A percentile compares a stretch with the other conserved stretches of the same genome.
phyloP scores from a whole-genome alignment of 30 jellyfish, hydroid and myxozoan species.

The Chironex yamaguchii region DNA sequence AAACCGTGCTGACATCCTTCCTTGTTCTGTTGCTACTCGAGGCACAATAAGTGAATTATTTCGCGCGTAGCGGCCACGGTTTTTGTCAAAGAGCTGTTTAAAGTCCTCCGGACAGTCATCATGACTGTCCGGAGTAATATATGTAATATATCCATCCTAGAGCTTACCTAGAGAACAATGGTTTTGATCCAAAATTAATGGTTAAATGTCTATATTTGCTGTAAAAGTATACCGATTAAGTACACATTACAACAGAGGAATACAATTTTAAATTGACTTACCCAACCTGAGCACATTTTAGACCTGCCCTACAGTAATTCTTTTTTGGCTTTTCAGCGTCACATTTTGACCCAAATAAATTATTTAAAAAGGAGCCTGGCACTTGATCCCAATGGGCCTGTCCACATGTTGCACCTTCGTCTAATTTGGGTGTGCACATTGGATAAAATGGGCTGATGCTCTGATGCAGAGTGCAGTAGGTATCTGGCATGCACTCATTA shows the following conservation, averaged over 20 bases:
- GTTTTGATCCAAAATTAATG: too few relatives aligned
- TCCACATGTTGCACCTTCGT: slow-evolving; percentile 83
- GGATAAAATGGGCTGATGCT: slow-evolving; percentile 53
- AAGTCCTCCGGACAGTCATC: slow-evolving; percentile 28
- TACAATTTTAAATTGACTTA: slow-evolving; percentile 22
- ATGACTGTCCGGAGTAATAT: too few relatives aligned
- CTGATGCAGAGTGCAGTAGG: slow-evolving; percentile 54
- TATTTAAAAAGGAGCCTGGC: slow-evolving; percentile 40
- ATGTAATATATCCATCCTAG: too few relatives aligned
- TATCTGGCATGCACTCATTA: slow-evolving; percentile 59
- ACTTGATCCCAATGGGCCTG: slow-evolving; percentile 3
- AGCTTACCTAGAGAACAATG: too few relatives aligned
- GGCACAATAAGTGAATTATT: slow-evolving; percentile 29
- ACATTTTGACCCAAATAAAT: slow-evolving; percentile 36
- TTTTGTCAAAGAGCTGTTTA: slow-evolving; percentile 21
- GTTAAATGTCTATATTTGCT: too few relatives aligned
- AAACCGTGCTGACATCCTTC: too few relatives aligned
- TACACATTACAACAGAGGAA: too few relatives aligned
- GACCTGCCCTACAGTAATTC: slow-evolving; percentile 73
- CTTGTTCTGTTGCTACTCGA: slow-evolving; percentile 40
- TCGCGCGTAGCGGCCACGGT: slow-evolving; percentile 46
- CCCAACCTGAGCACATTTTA: slow-evolving; percentile 87
- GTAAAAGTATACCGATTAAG: too few relatives aligned
- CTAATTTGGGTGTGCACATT: slow-evolving; percentile 76
- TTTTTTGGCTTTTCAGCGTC: neutral